Conservation (phyloP, 2,797 vertebrate species). For the Siniperca obscura region DNA sequence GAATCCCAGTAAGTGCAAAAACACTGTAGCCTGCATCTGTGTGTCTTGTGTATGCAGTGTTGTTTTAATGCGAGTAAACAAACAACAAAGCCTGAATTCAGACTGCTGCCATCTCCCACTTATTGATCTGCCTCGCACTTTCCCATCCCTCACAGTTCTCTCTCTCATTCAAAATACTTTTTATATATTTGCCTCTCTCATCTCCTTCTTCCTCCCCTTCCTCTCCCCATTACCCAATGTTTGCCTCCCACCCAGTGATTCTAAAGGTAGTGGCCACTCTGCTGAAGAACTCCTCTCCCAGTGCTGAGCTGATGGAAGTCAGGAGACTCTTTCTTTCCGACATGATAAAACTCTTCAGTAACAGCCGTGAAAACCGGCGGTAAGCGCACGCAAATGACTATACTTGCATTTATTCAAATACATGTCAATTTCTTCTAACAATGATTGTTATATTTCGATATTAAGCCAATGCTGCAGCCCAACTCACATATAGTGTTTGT, state of each 20-base stretch:
- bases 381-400: slow-evolving; percentile 69
- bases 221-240: neutral
- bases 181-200: slow-evolving; percentile 17
- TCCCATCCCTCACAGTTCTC: slow-evolving; percentile 13
- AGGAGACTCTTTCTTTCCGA: slow-evolving; percentile 97
- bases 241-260: slow-evolving; percentile 89
- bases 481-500: slow-evolving; percentile 23
- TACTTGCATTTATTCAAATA: neutral
- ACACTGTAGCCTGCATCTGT: neutral
- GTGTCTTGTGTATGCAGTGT: slow-evolving; percentile 13
- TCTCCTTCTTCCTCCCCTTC: neutral
- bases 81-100: slow-evolving; percentile 52
- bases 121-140: slow-evolving; percentile 44
- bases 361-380: slow-evolving; percentile 98
- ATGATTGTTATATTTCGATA: neutral
- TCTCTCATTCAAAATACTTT: slow-evolving; percentile 19
- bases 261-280: slow-evolving; percentile 98
- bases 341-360: slow-evolving; percentile 99
- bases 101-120: slow-evolving; percentile 36
- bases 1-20: slow-evolving; percentile 93
- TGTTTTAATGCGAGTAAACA: slow-evolving; percentile 56
- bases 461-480: neutral
- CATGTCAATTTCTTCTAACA: neutral
- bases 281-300: slow-evolving; percentile 95
- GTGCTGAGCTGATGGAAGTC: slow-evolving; percentile 98